Evolutionary conservation across 2,113 vertebrate genomes (phyloP).

Genomic region (Onychorhynchus coronatus): DNA sequence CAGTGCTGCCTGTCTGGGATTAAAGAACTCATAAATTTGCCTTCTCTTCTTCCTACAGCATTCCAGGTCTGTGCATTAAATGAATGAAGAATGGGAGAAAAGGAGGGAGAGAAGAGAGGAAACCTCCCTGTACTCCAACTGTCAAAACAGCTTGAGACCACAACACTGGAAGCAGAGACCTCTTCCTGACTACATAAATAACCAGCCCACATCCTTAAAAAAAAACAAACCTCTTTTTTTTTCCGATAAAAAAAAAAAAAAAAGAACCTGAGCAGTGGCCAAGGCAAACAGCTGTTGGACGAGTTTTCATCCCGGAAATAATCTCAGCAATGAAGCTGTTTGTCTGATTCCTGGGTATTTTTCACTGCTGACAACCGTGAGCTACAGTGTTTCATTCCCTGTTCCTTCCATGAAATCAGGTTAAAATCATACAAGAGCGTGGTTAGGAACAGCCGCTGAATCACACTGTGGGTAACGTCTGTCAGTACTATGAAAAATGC

Average conservation of each 20-base stretch:
- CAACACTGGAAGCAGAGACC: slow-evolving; percentile 74
- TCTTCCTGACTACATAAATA: slow-evolving; percentile 82
- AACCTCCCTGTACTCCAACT: slow-evolving; percentile 65
- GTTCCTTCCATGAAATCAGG: slow-evolving; percentile 71
- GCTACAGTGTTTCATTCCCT: slow-evolving; percentile 55
- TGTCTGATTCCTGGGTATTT: slow-evolving; percentile 82
- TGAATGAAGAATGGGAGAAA: slow-evolving; percentile 24
- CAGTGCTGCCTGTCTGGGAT: slow-evolving; percentile 70
- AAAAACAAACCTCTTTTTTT: slow-evolving; percentile 7
- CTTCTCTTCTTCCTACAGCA: slow-evolving; percentile 61
- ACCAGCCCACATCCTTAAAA: slow-evolving; percentile 70
- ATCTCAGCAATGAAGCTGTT: slow-evolving; percentile 81
- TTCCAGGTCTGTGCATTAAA: slow-evolving; percentile 61
- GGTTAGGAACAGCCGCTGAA: slow-evolving; percentile 51
- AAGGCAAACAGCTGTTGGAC: slow-evolving; percentile 85
- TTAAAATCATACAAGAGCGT: slow-evolving; percentile 49
- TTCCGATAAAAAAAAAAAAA: not conserved
- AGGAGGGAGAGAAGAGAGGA: slow-evolving; percentile 37
- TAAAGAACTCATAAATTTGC: slow-evolving; percentile 65
- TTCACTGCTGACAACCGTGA: slow-evolving; percentile 77
- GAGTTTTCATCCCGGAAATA: slow-evolving; percentile 82
- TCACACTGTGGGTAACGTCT: slow-evolving; percentile 16
- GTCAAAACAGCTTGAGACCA: slow-evolving; percentile 77
- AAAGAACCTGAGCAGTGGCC: slow-evolving; percentile 59
- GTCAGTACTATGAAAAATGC: slow-evolving; percentile 34